Conservation (phyloP, 2,888 invertebrate species). For the Euspilapteryx auroguttella region DNA sequence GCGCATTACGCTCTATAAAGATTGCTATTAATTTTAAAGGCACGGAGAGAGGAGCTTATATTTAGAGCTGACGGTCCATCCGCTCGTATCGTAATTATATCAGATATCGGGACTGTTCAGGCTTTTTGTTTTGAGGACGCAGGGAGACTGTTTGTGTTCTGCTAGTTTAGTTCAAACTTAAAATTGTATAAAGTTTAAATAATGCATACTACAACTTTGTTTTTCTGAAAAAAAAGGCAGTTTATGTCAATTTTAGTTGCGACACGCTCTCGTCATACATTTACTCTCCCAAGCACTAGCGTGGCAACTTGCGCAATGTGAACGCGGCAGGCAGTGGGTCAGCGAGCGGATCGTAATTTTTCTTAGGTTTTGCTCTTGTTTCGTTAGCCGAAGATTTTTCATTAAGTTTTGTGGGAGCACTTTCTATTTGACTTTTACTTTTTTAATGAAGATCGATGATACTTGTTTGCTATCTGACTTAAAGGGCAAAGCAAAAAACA, state of each 20-base stretch:
- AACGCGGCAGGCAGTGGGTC: too few species aligned
- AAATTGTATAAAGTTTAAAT: neutral
- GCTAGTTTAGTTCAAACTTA: too few species aligned
- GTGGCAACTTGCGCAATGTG: too few species aligned
- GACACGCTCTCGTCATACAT: too few species aligned
- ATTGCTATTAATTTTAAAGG: constrained; percentile 55
- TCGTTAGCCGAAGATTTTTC: neutral
- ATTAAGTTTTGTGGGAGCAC: neutral
- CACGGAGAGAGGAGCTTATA: constrained; percentile 20
- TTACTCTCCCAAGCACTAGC: too few species aligned
- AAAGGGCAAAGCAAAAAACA: neutral
- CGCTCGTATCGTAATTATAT: constrained; percentile 42
- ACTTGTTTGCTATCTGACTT: neutral
- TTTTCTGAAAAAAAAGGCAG: neutral
- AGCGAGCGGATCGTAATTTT: too few species aligned
- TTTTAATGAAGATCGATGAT: neutral
- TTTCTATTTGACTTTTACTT: constrained; percentile 12
- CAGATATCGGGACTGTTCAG: constrained; percentile 16
- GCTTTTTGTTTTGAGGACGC: constrained; percentile 15
- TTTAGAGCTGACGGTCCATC: constrained; percentile 39
- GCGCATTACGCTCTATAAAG: constrained; percentile 43
- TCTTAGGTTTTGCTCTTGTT: neutral
- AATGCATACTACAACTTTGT: neutral
- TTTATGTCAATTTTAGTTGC: too few species aligned
- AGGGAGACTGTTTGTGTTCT: too few species aligned